These are phyloP conservation scores for Cervus canadensis DNA, from an alignment of 2,113 vertebrate species.

Conservation along the genomic window DNA sequence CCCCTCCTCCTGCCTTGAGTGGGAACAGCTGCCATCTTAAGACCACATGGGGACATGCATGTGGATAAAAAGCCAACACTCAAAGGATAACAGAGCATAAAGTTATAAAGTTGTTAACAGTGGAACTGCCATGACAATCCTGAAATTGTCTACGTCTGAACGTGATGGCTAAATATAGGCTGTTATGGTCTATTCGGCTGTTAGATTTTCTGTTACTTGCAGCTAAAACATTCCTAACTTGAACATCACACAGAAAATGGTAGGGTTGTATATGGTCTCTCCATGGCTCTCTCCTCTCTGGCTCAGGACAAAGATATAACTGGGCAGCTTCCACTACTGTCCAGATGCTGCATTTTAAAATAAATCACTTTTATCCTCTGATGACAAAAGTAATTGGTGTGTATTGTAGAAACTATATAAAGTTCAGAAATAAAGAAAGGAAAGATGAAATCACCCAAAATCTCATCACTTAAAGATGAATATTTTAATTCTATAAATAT, in stretches of 20 bases:
- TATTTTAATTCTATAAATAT: background rate
- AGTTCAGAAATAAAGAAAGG: background rate
- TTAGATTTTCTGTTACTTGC: background rate
- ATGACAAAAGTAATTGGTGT: background rate
- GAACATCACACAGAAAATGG: background rate
- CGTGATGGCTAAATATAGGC: background rate
- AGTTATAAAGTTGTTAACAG: background rate
- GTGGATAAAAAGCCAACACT: background rate
- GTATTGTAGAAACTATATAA: background rate
- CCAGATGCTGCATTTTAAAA: background rate
- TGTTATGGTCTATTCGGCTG: background rate
- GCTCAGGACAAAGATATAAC: background rate
- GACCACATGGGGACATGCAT: background rate
- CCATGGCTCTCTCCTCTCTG: background rate
- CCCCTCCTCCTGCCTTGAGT: background rate
- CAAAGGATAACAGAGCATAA: background rate
- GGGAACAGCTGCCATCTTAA: background rate
- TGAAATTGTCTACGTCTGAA: background rate
- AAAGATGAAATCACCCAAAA: background rate
- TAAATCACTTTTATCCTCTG: background rate
- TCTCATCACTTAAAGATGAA: background rate
- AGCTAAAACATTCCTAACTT: background rate
- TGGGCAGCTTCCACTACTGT: background rate
- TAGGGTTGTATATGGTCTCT: background rate
- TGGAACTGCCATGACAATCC: background rate